Base-by-base conservation (phyloP, 2,888 invertebrate genomes). In the Andricus quercusramuli region DNA sequence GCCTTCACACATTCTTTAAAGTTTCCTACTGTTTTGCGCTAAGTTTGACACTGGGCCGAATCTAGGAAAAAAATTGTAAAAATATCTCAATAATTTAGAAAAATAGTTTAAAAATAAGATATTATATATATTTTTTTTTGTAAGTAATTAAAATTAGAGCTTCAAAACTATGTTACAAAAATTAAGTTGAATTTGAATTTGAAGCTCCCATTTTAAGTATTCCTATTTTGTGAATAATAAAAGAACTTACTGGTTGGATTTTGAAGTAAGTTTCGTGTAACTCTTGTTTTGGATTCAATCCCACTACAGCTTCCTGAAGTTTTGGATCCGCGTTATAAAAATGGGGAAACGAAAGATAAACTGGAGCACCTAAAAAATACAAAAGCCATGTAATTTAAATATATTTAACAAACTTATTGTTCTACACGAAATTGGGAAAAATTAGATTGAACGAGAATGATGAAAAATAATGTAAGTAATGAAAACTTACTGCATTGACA, bases 261-360 rank as follows among this genome's bases (percentile, higher is more conserved):
- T 97, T 96, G 89, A 97, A 96, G 91, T 95, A 97, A 0, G 96
- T 96, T 88, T 95, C 95, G 88, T 98, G 98, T 79, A 95, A 94
- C 78, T 95, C 94, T 86, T 94, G 93, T 15, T 94, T 93, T 0
- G 98, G 97, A 3, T 94, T 93, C 13, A 98, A 93, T 3, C 97
- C 97, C 77, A 96, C 95, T 20, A 97, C 95, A 0, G 95, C 94
- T 0, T 95, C 93, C 22, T 96, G 90, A 0, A 97, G 93, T 20
- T 93, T 93, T 0, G 95, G 95, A 89, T 97, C 96, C 0, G 97
- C 96, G 84, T 97, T 96, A 91, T 96, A 96, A 93, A 98, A 98
- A 91, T 98, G 98, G 0, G 98, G 98, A 91, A 96, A 97, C 0
- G 98, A 98, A 13, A 98, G 93, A 86, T 97, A 97, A 0, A 98